Conservation (phyloP, 2,888 invertebrate species). For the Euzophera pinguis region DNA sequence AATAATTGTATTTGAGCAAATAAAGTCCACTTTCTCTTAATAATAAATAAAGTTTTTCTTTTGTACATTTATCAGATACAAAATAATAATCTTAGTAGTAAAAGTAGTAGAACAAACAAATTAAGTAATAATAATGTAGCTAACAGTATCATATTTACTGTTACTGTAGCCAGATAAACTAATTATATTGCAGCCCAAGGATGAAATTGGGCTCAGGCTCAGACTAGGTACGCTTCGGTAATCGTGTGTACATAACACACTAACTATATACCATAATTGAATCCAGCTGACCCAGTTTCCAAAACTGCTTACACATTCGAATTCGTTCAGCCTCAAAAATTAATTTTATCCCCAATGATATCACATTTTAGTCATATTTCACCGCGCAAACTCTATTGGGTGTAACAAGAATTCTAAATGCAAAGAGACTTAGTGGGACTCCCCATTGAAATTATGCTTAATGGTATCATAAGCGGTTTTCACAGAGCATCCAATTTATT, state of each 20-base stretch:
- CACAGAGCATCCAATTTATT: slow-evolving; percentile 48
- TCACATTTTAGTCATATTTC: slow-evolving; percentile 23
- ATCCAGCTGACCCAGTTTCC: not conserved
- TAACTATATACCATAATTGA: not conserved
- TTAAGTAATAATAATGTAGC: not conserved
- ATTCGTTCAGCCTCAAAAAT: not conserved
- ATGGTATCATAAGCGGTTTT: slow-evolving; percentile 52
- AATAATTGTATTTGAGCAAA: no score
- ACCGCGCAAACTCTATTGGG: slow-evolving; percentile 38
- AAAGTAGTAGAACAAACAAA: not conserved
- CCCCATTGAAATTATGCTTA: slow-evolving; percentile 39
- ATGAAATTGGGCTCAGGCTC: not conserved
- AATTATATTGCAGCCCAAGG: slow-evolving; percentile 5
- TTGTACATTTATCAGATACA: no score
- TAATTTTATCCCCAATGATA: slow-evolving; percentile 17
- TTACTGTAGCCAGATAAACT: not conserved
- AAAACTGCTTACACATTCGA: not conserved
- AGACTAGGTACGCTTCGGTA: not conserved
- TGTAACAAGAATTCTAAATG: slow-evolving; percentile 38
- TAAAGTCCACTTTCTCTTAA: no score
- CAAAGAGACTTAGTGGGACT: slow-evolving; percentile 37
- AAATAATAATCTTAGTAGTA: no score
- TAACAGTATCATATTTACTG: not conserved
- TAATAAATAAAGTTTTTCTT: no score
- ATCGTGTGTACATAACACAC: not conserved